Percentiles rank a stretch among this genome's conserved stretches.
Conservation (phyloP, 2,113 vertebrate genomes). For the Phycodurus eques region DNA sequence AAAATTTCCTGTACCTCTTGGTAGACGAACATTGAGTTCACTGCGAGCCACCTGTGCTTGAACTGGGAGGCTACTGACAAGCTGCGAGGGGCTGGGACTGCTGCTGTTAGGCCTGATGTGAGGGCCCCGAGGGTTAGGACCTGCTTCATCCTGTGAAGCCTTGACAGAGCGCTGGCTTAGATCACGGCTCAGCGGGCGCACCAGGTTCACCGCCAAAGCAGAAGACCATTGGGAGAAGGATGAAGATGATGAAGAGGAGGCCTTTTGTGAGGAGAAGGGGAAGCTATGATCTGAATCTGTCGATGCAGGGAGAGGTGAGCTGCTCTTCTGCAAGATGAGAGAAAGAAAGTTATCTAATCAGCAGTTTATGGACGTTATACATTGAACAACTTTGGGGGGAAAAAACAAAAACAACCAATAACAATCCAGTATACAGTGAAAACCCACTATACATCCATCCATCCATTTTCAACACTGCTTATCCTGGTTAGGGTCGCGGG, state of each 20-base stretch:
- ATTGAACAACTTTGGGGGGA: not conserved
- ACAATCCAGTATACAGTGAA: too few relatives aligned
- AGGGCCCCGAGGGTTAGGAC: constrained; percentile 6
- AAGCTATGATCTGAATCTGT: constrained; percentile 44
- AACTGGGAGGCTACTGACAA: constrained; percentile 41
- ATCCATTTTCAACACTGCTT: too few relatives aligned
- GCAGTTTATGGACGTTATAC: not conserved
- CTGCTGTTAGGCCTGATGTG: constrained; percentile 35
- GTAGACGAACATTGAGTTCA: constrained; percentile 78
- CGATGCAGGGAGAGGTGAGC: constrained; percentile 38
- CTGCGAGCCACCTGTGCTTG: constrained; percentile 77
- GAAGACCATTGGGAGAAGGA: constrained; percentile 69
- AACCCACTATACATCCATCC: too few relatives aligned
- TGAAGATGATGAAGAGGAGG: constrained; percentile 56
- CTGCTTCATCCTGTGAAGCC: constrained; percentile 42
- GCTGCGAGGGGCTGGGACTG: constrained; percentile 45
- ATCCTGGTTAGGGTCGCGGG: too few relatives aligned
- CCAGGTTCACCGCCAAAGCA: constrained; percentile 66
- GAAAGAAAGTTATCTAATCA: constrained; percentile 18
- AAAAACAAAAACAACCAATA: not conserved
- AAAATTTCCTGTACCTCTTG: constrained; percentile 64
- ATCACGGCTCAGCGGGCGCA: constrained; percentile 54
- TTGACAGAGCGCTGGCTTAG: constrained; percentile 49
- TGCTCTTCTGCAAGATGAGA: constrained; percentile 51
- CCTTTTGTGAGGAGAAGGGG: constrained; percentile 58